phyloP scores from a whole-genome alignment of 2,888 invertebrate species.

The Pimpla rufipes region DNA sequence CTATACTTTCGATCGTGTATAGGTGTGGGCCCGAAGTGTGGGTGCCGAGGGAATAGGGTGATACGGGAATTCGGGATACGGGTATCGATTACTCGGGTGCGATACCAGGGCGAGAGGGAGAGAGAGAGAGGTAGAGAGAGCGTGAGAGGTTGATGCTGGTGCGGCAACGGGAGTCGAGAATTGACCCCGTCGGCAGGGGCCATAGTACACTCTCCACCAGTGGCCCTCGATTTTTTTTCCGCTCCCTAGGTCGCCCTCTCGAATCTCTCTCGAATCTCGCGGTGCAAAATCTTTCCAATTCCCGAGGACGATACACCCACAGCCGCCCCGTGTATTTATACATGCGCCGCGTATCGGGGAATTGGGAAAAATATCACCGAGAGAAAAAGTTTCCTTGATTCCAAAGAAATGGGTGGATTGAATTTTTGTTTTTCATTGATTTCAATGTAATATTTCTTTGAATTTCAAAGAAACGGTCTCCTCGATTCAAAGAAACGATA shows the following conservation, averaged over 20 bases:
- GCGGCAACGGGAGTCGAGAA: constrained; percentile 65
- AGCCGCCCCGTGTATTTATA: neutral
- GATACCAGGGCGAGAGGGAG: constrained; percentile 37
- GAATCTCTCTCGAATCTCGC: constrained; percentile 60
- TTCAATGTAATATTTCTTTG: too few relatives aligned
- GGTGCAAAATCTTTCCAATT: constrained; percentile 66
- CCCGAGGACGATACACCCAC: constrained; percentile 56
- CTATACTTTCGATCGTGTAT: neutral
- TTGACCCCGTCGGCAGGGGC: constrained; percentile 56
- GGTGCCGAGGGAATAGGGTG: constrained; percentile 41
- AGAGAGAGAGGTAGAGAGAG: constrained; percentile 22
- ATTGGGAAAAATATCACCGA: constrained; percentile 19
- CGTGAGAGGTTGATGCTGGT: constrained; percentile 57
- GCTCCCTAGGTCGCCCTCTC: constrained; percentile 38
- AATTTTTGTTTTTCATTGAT: too few relatives aligned
- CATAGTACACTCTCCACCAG: constrained; percentile 24
- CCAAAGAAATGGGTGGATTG: too few relatives aligned
- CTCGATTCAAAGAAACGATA: too few relatives aligned
- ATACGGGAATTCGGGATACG: constrained; percentile 59
- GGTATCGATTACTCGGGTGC: constrained; percentile 62
- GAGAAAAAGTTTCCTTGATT: too few relatives aligned
- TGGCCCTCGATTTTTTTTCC: constrained; percentile 33
- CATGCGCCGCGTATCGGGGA: neutral
- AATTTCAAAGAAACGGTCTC: too few relatives aligned
- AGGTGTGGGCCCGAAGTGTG: constrained; percentile 14